A percentile compares a stretch with the other conserved stretches of the same genome.
These are phyloP conservation scores for Ecliptopera silaceata DNA, from an alignment of 2,888 invertebrate genomes.

Conservation along the genomic window DNA sequence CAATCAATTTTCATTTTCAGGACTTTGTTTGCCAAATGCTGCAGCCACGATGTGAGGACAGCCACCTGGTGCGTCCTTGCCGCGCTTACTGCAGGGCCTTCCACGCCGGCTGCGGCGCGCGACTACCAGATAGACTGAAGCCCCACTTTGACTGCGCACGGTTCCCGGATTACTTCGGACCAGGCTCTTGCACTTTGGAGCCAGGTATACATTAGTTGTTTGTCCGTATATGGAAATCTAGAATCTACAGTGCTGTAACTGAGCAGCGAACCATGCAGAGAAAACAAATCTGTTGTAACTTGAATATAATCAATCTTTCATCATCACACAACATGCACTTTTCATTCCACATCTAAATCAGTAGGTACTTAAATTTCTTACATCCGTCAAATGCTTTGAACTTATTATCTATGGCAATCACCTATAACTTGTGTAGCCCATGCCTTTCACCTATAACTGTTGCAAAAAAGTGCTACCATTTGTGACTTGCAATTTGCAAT, in stretches of 20 bases:
- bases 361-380: too few species aligned
- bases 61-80: conserved; percentile 87
- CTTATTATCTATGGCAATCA: too few species aligned
- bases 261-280: too few species aligned
- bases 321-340: too few species aligned
- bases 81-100: conserved; percentile 93
- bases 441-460: too few species aligned
- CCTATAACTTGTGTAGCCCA: too few species aligned
- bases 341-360: too few species aligned
- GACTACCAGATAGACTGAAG: conserved; percentile 87
- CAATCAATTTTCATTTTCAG: conserved; percentile 39
- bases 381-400: too few species aligned
- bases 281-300: too few species aligned
- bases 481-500: background rate
- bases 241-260: too few species aligned
- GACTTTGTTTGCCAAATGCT: conserved; percentile 94
- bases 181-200: conserved; percentile 89
- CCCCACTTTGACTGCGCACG: conserved; percentile 89
- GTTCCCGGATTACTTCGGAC: conserved; percentile 91
- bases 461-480: background rate
- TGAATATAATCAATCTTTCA: too few species aligned
- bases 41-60: conserved; percentile 89
- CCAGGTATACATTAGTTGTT: conserved; percentile 80
- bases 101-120: conserved; percentile 90
- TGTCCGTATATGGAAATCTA: too few species aligned